phyloP scores from a whole-genome alignment of 1,140 invertebrate species.

The Lethrus apterus region DNA sequence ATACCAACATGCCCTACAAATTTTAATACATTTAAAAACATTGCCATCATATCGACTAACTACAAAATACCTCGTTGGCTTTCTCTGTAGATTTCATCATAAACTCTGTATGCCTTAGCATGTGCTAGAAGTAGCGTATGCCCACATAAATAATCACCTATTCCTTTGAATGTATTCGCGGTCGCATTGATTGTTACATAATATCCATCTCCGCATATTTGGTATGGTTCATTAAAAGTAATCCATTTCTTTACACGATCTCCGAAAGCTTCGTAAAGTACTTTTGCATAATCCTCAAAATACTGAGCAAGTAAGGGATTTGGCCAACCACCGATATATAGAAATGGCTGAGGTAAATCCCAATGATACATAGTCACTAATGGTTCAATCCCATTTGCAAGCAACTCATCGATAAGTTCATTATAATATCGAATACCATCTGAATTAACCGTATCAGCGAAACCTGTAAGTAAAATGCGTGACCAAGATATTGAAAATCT shows the following conservation, averaged over 20 bases:
- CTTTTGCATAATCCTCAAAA: slow-evolving; percentile 50
- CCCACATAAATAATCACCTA: slow-evolving; percentile 40
- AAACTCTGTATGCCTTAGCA: slow-evolving; percentile 46
- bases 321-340: slow-evolving; percentile 57
- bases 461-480: slow-evolving; percentile 33
- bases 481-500: slow-evolving; percentile 58
- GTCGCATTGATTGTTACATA: slow-evolving; percentile 18
- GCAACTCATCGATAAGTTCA: slow-evolving; percentile 50
- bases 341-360: slow-evolving; percentile 50
- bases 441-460: slow-evolving; percentile 45
- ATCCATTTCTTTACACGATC: slow-evolving; percentile 45
- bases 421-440: slow-evolving; percentile 57
- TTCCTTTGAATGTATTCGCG: slow-evolving; percentile 25
- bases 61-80: slow-evolving; percentile 40
- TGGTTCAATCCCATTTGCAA: slow-evolving; percentile 51
- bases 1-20: slow-evolving; percentile 43
- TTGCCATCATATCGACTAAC: too few species aligned
- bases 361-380: slow-evolving; percentile 47
- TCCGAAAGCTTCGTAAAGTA: slow-evolving; percentile 50
- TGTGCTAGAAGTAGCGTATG: slow-evolving; percentile 42
- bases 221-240: slow-evolving; percentile 38
- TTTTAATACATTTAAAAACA: slow-evolving; percentile 27
- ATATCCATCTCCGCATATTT: slow-evolving; percentile 25
- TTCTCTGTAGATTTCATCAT: slow-evolving; percentile 43
- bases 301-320: slow-evolving; percentile 50